phyloP scores from a whole-genome alignment of 2,797 vertebrate species.

The Aulostomus chinensis region DNA sequence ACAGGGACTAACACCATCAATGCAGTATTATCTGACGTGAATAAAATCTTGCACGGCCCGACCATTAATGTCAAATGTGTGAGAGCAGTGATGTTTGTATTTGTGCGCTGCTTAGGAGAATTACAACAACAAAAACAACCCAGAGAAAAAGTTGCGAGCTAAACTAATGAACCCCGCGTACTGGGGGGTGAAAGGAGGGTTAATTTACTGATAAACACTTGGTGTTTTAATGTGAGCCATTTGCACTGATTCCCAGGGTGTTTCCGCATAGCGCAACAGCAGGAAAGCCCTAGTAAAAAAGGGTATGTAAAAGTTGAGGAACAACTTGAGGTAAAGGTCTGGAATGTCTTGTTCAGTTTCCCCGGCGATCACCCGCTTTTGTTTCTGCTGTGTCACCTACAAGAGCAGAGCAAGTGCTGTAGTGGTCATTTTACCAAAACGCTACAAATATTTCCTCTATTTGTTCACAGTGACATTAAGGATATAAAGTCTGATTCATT shows the following conservation, averaged over 20 bases:
- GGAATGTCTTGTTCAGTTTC: too few relatives aligned
- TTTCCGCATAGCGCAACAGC: slow-evolving; percentile 19
- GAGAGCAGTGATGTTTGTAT: slow-evolving; percentile 12
- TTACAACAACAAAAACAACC: too few relatives aligned
- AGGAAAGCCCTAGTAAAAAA: slow-evolving; percentile 30
- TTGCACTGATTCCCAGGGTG: slow-evolving; percentile 30
- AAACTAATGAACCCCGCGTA: slow-evolving; percentile 25
- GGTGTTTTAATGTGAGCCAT: slow-evolving; percentile 35
- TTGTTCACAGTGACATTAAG: background rate
- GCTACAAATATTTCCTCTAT: too few relatives aligned
- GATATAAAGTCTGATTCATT: too few relatives aligned
- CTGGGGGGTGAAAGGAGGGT: background rate
- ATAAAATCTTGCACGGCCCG: slow-evolving; percentile 6
- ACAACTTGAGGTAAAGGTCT: too few relatives aligned
- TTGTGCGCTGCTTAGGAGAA: slow-evolving; percentile 11
- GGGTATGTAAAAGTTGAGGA: slow-evolving; percentile 22
- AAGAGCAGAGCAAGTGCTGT: too few relatives aligned
- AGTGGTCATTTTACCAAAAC: too few relatives aligned
- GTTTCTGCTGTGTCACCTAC: too few relatives aligned
- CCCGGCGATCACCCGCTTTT: too few relatives aligned
- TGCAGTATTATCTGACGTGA: background rate
- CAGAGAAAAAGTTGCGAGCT: slow-evolving; percentile 20
- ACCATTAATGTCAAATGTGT: background rate
- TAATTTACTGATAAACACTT: slow-evolving; percentile 23
- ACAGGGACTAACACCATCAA: too few relatives aligned